Evolutionary conservation across 2,113 vertebrate genomes (phyloP).

Genomic region (Microcebus ravelobensis): DNA sequence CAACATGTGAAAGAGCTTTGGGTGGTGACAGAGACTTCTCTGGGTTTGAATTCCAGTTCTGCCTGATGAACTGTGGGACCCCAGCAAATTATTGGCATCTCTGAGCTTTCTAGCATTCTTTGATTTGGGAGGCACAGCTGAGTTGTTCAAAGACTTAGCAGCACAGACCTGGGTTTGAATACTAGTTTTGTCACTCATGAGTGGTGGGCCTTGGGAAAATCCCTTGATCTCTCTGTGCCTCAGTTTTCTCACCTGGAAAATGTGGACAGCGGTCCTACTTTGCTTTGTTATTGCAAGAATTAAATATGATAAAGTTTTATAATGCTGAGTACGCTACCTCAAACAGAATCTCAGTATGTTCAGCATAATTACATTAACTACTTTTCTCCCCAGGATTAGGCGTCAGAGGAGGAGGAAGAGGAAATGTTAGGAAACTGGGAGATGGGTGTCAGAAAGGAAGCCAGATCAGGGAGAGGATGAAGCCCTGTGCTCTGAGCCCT

Average conservation of each 20-base stretch:
- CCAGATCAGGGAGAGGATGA: neutral
- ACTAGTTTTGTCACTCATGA: neutral
- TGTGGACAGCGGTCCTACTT: neutral
- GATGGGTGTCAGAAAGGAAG: neutral
- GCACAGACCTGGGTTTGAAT: neutral
- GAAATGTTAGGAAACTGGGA: neutral
- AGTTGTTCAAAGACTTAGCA: conserved; percentile 4
- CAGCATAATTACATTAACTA: neutral
- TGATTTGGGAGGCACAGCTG: neutral
- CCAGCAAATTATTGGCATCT: neutral
- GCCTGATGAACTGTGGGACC: neutral
- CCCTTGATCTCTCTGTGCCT: neutral
- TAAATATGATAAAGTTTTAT: neutral
- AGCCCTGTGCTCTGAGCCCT: neutral
- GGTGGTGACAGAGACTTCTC: neutral
- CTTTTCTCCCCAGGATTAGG: neutral
- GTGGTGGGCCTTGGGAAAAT: neutral
- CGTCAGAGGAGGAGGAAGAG: neutral
- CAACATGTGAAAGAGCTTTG: neutral
- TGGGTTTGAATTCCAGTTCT: neutral
- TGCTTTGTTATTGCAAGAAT: neutral
- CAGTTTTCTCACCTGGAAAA: conserved; percentile 10
- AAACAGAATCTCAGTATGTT: neutral
- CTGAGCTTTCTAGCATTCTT: neutral
- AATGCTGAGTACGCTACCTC: neutral